These are phyloP conservation scores for Mobula hypostoma DNA, from an alignment of 2,113 vertebrate genomes.

Conservation along the genomic window DNA sequence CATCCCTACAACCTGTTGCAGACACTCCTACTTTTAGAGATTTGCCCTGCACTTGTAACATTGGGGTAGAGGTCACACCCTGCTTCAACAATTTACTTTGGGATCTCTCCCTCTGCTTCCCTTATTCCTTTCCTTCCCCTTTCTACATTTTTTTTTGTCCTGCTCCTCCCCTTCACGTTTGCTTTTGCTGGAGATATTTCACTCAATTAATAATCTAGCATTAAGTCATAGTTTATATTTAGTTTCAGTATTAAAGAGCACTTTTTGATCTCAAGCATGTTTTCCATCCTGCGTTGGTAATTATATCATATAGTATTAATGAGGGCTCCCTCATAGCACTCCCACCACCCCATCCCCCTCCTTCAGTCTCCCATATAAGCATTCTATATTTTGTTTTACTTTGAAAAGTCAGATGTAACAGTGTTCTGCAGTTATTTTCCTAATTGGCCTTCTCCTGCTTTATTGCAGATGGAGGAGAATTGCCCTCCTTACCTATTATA, in stretches of 20 bases:
- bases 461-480: background rate
- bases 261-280: no score
- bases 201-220: no score
- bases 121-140: background rate
- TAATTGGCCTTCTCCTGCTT: background rate
- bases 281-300: no score
- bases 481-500: background rate
- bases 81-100: background rate
- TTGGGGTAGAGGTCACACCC: no score
- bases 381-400: background rate
- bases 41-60: no score
- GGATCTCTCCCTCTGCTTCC: background rate
- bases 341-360: no score
- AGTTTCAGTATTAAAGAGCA: no score
- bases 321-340: background rate
- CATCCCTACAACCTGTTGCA: no score
- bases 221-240: no score
- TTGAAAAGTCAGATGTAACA: background rate
- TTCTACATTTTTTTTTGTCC: background rate
- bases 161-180: background rate
- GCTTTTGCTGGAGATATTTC: background rate
- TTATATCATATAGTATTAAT: no score
- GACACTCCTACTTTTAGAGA: no score
- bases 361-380: no score
- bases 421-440: background rate